Evolutionary conservation across 1,140 invertebrate species (phyloP).

Genomic region (Saccostrea glomerata): DNA sequence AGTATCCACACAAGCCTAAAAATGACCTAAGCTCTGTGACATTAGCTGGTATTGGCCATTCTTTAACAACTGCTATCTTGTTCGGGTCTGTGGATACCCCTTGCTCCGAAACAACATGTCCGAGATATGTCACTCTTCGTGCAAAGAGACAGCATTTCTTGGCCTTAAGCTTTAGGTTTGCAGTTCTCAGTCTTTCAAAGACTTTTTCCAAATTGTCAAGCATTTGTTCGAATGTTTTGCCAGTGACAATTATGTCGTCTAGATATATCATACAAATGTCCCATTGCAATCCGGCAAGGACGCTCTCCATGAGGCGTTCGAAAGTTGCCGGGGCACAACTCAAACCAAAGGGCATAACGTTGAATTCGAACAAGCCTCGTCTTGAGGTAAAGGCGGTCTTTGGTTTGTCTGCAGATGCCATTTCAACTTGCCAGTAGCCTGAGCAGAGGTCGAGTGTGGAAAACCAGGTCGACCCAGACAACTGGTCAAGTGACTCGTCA

Average conservation of each 20-base stretch:
- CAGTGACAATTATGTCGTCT: not conserved
- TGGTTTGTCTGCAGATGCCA: slow-evolving; percentile 66
- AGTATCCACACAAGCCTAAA: too few relatives aligned
- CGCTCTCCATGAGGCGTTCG: slow-evolving; percentile 58
- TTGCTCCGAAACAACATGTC: too few relatives aligned
- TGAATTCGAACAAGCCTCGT: slow-evolving; percentile 59
- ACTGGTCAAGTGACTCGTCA: not conserved
- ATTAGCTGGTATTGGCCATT: too few relatives aligned
- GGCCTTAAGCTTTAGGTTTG: not conserved
- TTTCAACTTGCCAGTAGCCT: slow-evolving; percentile 76
- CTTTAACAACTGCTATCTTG: too few relatives aligned
- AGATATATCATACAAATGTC: not conserved
- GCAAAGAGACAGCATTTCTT: not conserved
- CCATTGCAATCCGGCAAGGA: not conserved
- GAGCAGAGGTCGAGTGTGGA: slow-evolving; percentile 59
- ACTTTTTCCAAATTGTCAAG: not conserved
- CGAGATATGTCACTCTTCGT: too few relatives aligned
- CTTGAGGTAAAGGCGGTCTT: slow-evolving; percentile 72
- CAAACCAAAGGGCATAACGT: slow-evolving; percentile 62
- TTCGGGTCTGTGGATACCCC: too few relatives aligned
- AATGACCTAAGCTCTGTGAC: too few relatives aligned
- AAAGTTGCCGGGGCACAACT: slow-evolving; percentile 61
- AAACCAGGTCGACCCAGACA: slow-evolving; percentile 42
- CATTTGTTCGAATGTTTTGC: not conserved
- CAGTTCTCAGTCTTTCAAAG: not conserved